These are phyloP conservation scores for Lingula anatina DNA, from an alignment of 2,888 invertebrate genomes.

Conservation along the genomic window DNA sequence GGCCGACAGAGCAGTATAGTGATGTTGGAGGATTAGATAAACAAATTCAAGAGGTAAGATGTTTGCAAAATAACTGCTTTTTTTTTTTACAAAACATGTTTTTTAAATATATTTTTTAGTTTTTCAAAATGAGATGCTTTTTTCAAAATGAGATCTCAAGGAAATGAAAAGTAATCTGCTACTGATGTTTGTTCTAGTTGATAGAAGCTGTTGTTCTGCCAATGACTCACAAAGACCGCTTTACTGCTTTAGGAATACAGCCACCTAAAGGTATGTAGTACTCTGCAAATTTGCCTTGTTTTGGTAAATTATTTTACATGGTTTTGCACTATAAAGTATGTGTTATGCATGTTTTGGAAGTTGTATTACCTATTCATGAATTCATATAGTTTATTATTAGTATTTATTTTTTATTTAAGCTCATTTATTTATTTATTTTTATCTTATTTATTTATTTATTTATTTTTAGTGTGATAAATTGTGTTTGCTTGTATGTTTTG, in stretches of 20 bases:
- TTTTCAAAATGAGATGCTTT: too few species aligned
- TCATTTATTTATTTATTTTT: too few species aligned
- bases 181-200: slow-evolving; percentile 71
- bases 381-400: too few species aligned
- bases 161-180: too few species aligned
- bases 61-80: background rate
- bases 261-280: slow-evolving; percentile 77
- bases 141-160: too few species aligned
- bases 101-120: too few species aligned
- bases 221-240: slow-evolving; percentile 97
- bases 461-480: background rate
- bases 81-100: too few species aligned
- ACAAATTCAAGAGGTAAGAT: slow-evolving; percentile 73
- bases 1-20: slow-evolving; percentile 98
- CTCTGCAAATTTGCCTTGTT: background rate
- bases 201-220: slow-evolving; percentile 99
- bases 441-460: too few species aligned
- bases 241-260: slow-evolving; percentile 95
- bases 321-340: too few species aligned
- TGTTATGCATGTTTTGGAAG: too few species aligned
- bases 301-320: background rate
- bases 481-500: slow-evolving; percentile 1
- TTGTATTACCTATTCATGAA: too few species aligned
- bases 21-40: slow-evolving; percentile 99
- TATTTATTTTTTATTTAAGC: too few species aligned